phyloP scores from a whole-genome alignment of 2,797 vertebrate species.

The Sebastes cheni region DNA sequence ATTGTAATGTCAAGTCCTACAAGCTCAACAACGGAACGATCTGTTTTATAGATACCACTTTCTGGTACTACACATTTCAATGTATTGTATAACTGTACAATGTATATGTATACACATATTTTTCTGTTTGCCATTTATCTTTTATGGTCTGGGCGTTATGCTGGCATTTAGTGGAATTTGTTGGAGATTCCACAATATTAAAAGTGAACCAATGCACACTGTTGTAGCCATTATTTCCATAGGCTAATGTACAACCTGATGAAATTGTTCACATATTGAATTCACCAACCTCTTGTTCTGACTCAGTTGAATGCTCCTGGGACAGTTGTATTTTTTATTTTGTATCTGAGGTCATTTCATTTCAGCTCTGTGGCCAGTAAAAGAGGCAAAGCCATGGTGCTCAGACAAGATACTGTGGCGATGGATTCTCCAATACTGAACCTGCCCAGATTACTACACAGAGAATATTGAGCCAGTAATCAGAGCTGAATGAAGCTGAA shows the following conservation, averaged over 20 bases:
- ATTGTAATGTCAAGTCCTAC: too few relatives aligned
- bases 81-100: neutral
- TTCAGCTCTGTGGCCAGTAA: neutral
- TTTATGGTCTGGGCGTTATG: too few relatives aligned
- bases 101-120: neutral
- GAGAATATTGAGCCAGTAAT: slow-evolving; percentile 42
- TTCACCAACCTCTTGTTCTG: neutral
- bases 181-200: neutral
- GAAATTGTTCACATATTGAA: neutral
- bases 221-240: neutral
- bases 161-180: neutral
- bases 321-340: neutral
- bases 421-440: slow-evolving; percentile 33
- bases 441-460: slow-evolving; percentile 26
- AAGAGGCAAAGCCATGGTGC: slow-evolving; percentile 1
- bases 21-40: neutral
- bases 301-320: neutral
- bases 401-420: slow-evolving; percentile 19
- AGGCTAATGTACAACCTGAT: neutral
- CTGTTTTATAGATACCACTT: neutral
- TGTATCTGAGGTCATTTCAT: slow-evolving; percentile 5
- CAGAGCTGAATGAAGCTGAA: slow-evolving; percentile 31
- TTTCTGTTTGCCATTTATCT: neutral
- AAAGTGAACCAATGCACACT: neutral
- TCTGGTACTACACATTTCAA: neutral